Conservation (phyloP, 2,888 invertebrate genomes). For the Incurvaria masculella region DNA sequence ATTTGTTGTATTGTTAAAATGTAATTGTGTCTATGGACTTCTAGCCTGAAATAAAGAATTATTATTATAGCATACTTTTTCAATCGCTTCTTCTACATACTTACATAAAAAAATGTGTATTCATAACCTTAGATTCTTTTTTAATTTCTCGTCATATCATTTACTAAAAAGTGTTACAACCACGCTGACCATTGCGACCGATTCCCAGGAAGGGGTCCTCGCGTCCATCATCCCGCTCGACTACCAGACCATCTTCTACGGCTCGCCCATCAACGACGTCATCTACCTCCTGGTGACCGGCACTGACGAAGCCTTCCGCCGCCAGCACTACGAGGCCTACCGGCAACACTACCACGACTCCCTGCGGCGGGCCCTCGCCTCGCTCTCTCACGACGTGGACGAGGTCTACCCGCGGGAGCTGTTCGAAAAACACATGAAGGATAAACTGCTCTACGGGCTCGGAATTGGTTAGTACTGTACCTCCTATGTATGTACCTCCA, state of each 20-base stretch:
- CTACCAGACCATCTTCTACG: conserved; percentile 9
- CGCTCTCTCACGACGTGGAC: not conserved
- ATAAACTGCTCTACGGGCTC: not conserved
- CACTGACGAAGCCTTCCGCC: conserved; percentile 6
- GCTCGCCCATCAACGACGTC: conserved; percentile 9
- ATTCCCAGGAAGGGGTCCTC: conserved; percentile 5
- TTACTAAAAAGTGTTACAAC: too few relatives aligned
- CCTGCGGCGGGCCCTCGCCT: not conserved
- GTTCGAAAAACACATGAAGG: not conserved
- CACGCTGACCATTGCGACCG: too few relatives aligned
- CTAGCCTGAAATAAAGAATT: too few relatives aligned
- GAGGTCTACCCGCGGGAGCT: not conserved
- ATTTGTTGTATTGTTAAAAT: too few relatives aligned
- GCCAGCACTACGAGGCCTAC: conserved; percentile 3
- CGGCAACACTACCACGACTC: conserved; percentile 2
- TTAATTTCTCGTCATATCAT: too few relatives aligned
- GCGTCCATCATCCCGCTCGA: conserved; percentile 5
- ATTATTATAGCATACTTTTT: too few relatives aligned
- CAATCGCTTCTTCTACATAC: too few relatives aligned
- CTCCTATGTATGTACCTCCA: too few relatives aligned
- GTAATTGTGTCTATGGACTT: too few relatives aligned
- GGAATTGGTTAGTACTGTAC: not conserved
- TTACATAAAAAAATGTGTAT: too few relatives aligned
- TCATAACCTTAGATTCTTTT: too few relatives aligned
- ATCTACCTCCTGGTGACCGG: conserved; percentile 11